Percentiles rank a stretch among this genome's conserved stretches.
These are phyloP conservation scores for Amphibalanus amphitrite DNA, from an alignment of 1,140 invertebrate species.

Conservation along the genomic window DNA sequence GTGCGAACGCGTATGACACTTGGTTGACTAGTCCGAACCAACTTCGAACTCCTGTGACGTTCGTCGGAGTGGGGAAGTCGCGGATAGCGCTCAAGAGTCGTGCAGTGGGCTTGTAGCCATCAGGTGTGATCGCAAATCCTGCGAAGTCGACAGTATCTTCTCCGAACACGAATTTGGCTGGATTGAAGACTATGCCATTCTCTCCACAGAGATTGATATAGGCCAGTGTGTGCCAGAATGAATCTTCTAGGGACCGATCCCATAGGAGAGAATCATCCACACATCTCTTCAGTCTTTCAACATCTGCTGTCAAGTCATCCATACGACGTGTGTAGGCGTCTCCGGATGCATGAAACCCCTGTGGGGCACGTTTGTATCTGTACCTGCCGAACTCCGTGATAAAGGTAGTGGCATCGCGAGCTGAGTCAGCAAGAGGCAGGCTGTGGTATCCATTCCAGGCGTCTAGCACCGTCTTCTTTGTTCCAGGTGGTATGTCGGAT, in stretches of 20 bases:
- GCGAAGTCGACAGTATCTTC: neutral
- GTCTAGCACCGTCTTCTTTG: slow-evolving; percentile 8
- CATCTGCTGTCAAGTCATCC: slow-evolving; percentile 6
- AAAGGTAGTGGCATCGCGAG: slow-evolving; percentile 3
- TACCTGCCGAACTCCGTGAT: slow-evolving; percentile 8
- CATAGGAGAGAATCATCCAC: neutral
- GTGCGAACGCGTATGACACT: no score
- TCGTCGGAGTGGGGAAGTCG: no score
- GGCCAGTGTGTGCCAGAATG: neutral
- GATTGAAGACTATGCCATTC: neutral
- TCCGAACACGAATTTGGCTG: neutral
- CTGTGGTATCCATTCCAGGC: slow-evolving; percentile 8
- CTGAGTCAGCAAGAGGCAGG: slow-evolving; percentile 6
- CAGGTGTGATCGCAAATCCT: neutral
- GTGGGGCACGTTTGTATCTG: neutral
- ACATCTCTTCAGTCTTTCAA: neutral
- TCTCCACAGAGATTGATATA: no score
- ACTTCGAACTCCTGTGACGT: no score
- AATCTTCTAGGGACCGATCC: neutral
- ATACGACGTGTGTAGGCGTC: slow-evolving; percentile 3
- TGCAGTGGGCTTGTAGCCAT: no score
- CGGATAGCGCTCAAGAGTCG: no score
- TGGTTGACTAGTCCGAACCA: no score
- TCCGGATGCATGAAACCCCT: neutral
- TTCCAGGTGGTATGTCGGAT: neutral